These are phyloP conservation scores for Hipposideros armiger DNA, from an alignment of 2,113 vertebrate species.

Conservation along the genomic window DNA sequence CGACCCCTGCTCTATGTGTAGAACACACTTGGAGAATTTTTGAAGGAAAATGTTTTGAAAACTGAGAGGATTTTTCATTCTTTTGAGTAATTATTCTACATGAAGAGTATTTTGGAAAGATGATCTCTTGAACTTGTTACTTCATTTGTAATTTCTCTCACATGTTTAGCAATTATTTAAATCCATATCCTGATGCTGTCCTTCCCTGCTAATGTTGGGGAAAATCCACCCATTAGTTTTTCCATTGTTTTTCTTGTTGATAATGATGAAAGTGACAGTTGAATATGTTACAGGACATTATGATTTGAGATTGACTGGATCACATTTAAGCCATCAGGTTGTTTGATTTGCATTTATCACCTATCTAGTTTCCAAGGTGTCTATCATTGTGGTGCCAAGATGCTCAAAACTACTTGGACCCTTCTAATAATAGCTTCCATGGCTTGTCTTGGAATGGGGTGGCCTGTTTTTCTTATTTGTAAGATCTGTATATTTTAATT, in stretches of 20 bases:
- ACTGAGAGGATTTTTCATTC: conserved; percentile 4
- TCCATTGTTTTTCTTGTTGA: conserved; percentile 14
- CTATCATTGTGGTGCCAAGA: background rate
- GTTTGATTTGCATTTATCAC: background rate
- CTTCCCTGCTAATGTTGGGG: background rate
- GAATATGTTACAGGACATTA: conserved; percentile 20
- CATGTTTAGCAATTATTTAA: background rate
- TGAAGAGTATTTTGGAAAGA: conserved; percentile 43
- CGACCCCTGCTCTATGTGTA: background rate
- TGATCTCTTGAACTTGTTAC: background rate
- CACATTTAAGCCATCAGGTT: background rate
- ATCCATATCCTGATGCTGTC: background rate
- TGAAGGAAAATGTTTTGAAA: conserved; percentile 49
- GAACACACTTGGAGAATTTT: background rate
- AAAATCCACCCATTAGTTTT: background rate
- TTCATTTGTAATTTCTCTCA: background rate
- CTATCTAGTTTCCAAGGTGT: background rate
- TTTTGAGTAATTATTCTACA: background rate
- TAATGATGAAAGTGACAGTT: background rate
- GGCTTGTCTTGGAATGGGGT: background rate
- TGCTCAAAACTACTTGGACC: background rate
- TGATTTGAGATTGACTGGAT: conserved; percentile 14
- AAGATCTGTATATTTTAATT: background rate
- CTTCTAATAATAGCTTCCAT: background rate
- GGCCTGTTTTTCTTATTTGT: background rate